These are phyloP conservation scores for Procambarus clarkii DNA, from an alignment of 1,140 invertebrate species.

Conservation along the genomic window DNA sequence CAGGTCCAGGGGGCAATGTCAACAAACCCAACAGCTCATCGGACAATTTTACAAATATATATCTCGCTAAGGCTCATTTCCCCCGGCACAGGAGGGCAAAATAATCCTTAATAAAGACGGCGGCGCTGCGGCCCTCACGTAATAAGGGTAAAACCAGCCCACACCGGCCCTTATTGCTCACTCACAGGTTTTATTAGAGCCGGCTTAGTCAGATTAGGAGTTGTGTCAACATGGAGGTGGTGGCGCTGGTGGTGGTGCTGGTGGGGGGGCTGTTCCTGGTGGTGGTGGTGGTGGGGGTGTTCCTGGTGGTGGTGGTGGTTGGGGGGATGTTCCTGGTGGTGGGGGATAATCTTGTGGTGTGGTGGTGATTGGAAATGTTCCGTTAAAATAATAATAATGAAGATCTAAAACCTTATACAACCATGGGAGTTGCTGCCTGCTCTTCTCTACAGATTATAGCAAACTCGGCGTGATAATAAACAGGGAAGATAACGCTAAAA, in stretches of 20 bases:
- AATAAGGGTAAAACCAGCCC: constrained; percentile 55
- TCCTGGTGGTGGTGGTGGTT: background rate
- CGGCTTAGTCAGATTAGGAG: constrained; percentile 57
- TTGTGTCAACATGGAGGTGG: constrained; percentile 42
- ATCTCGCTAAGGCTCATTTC: constrained; percentile 57
- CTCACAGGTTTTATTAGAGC: constrained; percentile 60
- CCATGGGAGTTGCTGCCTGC: too few relatives aligned
- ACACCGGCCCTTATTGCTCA: constrained; percentile 48
- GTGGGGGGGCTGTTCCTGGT: background rate
- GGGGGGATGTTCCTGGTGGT: background rate
- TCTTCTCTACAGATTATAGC: too few relatives aligned
- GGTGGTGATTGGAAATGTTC: background rate
- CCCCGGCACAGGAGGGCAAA: constrained; percentile 54
- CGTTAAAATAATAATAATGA: too few relatives aligned
- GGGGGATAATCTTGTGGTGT: background rate
- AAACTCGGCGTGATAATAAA: too few relatives aligned
- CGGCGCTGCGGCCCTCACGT: constrained; percentile 18
- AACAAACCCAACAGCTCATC: constrained; percentile 23
- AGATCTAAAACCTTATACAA: too few relatives aligned
- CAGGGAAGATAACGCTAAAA: too few relatives aligned
- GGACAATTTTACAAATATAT: constrained; percentile 52
- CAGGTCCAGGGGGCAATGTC: background rate
- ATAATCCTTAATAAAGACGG: constrained; percentile 56
- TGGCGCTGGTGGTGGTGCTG: background rate
- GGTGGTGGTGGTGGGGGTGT: background rate